Percentiles rank a stretch among this genome's conserved stretches.
Conservation (phyloP, 2,797 vertebrate genomes). For the Epinephelus malabaricus region DNA sequence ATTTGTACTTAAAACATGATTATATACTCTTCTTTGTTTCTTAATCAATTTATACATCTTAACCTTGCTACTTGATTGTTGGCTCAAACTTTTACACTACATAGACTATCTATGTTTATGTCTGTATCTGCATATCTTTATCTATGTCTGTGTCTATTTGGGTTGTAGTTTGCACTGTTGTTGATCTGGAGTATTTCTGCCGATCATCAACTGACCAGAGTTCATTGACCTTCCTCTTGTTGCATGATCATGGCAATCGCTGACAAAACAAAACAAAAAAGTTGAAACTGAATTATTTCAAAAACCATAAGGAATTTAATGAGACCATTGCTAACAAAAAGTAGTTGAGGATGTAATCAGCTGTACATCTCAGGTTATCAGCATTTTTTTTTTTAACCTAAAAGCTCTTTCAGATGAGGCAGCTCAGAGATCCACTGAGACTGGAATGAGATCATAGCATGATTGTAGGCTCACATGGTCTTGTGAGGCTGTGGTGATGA, state of each 20-base stretch:
- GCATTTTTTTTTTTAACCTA: background rate
- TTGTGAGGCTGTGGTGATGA: background rate
- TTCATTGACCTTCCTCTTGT: background rate
- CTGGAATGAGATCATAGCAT: slow-evolving; percentile 15
- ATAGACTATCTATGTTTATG: too few relatives aligned
- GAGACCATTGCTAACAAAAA: background rate
- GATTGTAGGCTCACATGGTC: background rate
- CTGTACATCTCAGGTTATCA: background rate
- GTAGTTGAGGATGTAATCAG: background rate
- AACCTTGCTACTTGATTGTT: too few relatives aligned
- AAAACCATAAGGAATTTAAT: background rate
- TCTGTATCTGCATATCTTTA: too few relatives aligned
- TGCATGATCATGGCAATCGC: background rate
- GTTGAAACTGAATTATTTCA: background rate
- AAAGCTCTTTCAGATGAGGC: background rate
- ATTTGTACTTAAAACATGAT: too few relatives aligned
- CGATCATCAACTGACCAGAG: background rate
- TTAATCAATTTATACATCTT: too few relatives aligned
- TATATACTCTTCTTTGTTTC: too few relatives aligned
- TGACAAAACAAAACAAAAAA: background rate
- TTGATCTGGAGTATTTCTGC: too few relatives aligned
- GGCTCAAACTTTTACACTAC: too few relatives aligned
- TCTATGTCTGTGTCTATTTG: too few relatives aligned
- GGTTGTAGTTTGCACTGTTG: too few relatives aligned
- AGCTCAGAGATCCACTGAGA: slow-evolving; percentile 13